phyloP scores from a whole-genome alignment of 2,113 vertebrate species.

The Calidris pugnax region DNA sequence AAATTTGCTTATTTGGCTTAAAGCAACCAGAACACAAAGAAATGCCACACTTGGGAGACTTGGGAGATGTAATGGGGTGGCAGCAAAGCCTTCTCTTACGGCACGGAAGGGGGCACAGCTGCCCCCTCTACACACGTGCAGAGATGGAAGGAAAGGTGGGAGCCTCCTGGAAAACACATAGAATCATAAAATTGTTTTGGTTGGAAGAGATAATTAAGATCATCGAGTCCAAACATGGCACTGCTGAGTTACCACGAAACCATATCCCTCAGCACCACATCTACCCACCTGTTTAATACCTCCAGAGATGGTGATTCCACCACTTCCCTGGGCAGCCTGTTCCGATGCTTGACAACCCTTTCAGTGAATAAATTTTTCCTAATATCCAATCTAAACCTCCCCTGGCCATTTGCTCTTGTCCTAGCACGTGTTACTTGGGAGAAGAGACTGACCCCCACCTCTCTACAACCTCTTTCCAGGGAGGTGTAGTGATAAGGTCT shows the following conservation, averaged over 20 bases:
- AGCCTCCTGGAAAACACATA: background rate
- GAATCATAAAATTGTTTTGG: background rate
- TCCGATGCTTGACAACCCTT: background rate
- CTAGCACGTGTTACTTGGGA: background rate
- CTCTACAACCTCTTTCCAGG: background rate
- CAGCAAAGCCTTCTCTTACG: background rate
- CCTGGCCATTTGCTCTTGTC: background rate
- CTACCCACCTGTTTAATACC: background rate
- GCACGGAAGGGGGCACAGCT: background rate
- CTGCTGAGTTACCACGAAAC: background rate
- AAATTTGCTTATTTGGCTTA: background rate
- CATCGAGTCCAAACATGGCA: background rate
- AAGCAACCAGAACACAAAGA: constrained; percentile 24
- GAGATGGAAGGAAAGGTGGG: background rate
- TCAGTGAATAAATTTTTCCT: background rate
- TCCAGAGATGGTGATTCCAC: background rate
- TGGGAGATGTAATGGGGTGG: background rate
- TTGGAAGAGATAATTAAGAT: background rate
- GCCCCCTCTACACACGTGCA: background rate
- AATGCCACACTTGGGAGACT: background rate
- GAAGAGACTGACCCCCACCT: background rate
- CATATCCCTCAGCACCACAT: background rate
- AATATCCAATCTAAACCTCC: background rate
- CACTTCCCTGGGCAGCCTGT: background rate
- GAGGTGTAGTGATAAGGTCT: background rate